phyloP scores from a whole-genome alignment of 2,113 vertebrate species.

The Epinephelus fuscoguttatus region DNA sequence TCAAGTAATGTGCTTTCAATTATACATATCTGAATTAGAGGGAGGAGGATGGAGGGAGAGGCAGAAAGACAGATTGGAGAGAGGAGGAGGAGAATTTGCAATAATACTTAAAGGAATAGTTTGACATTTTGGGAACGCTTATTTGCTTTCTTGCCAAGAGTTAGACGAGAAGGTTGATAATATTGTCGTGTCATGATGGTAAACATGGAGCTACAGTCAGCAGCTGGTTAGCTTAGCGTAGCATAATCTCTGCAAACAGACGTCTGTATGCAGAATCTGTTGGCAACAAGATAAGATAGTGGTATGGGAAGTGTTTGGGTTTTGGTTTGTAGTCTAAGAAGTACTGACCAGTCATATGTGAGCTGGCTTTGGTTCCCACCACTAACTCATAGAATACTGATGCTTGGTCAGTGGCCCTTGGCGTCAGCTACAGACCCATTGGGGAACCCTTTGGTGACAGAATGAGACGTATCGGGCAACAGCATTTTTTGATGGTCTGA shows the following conservation, averaged over 20 bases:
- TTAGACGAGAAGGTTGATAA: neutral
- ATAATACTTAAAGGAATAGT: constrained; percentile 8
- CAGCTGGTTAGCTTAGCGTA: neutral
- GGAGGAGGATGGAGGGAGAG: neutral
- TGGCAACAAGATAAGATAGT: too few species aligned
- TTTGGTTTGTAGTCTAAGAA: too few species aligned
- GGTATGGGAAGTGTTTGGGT: too few species aligned
- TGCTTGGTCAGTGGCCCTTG: too few species aligned
- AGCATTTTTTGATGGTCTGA: too few species aligned
- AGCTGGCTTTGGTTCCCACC: too few species aligned
- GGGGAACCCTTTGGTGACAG: too few species aligned
- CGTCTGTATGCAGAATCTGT: too few species aligned
- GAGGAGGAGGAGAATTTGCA: constrained; percentile 16
- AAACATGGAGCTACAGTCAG: neutral
- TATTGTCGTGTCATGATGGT: fast-evolving
- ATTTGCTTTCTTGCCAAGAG: neutral
- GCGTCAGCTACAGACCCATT: too few species aligned
- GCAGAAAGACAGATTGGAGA: constrained; percentile 30
- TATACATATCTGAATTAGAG: constrained; percentile 72
- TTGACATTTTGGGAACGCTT: neutral
- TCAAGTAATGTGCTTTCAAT: constrained; percentile 71
- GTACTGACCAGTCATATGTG: too few species aligned
- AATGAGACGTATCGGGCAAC: too few species aligned
- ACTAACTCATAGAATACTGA: too few species aligned
- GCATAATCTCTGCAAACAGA: neutral